Evolutionary conservation across 2,797 vertebrate species (phyloP).

Genomic region (Lepilemur septentrionalis): DNA sequence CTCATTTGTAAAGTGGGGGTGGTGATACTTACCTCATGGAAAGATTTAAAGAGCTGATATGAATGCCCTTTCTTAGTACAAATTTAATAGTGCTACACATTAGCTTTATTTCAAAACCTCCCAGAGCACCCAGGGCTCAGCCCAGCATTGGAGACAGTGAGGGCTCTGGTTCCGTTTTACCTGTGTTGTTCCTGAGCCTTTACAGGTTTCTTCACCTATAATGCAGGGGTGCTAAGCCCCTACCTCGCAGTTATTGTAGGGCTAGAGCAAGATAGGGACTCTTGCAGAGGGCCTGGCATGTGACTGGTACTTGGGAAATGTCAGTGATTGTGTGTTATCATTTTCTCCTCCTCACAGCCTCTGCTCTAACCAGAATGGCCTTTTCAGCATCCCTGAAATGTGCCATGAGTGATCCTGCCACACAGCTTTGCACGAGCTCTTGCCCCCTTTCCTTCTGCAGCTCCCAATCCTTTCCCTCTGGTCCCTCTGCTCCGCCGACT

Average conservation of each 20-base stretch:
- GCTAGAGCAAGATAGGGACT: background rate
- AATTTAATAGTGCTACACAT: background rate
- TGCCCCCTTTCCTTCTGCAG: background rate
- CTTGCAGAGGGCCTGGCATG: background rate
- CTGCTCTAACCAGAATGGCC: background rate
- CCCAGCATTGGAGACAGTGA: background rate
- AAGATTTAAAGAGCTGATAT: background rate
- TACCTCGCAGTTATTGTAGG: background rate
- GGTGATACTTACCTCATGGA: background rate
- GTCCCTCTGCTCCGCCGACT: background rate
- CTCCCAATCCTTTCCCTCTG: background rate
- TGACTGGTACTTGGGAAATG: background rate
- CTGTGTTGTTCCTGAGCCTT: background rate
- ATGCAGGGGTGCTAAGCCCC: background rate
- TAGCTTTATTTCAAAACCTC: background rate
- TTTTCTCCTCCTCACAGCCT: background rate
- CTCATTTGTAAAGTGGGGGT: background rate
- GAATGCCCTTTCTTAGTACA: constrained; percentile 1
- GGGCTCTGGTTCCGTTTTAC: background rate
- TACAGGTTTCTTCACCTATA: background rate
- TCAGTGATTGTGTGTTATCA: background rate
- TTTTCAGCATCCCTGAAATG: background rate
- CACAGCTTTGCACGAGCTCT: background rate
- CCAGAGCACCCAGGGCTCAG: background rate
- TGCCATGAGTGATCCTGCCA: background rate